Evolutionary conservation across 2,113 vertebrate genomes (phyloP), one percentile per base, ranked within the genome.

Genomic region (Apistogramma diplotaenia): DNA sequence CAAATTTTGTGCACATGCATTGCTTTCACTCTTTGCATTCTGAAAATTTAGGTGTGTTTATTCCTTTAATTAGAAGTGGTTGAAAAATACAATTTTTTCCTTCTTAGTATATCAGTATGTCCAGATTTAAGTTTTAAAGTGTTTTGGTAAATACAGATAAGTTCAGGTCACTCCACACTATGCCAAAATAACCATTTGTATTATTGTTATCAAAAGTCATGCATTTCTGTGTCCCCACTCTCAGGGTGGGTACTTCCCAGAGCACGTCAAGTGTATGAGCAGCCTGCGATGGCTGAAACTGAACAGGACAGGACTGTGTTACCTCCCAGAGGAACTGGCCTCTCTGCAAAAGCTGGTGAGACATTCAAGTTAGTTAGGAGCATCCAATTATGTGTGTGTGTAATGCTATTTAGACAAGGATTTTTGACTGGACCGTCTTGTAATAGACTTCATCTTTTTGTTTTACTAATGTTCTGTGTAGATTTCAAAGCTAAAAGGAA

Each of bases 221-320:
- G 54, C 29, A 35, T 54, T 46, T 46, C 5, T 65, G 21, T 37
- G 51, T 31, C 23, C 13, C 15, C 18, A 56, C 18, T 25, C 3
- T 40, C 84, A 99, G 98, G 98, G 98, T 0, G 98, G 98, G 1
- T 99, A 98, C 89, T 99, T 99, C 89, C 98, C 98, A 0, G 98
- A 99, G 88, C 97, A 98, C 3, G 96, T 99, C 75, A 98, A 97
- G 93, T 96, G 96, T 1, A 99, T 99, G 98, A 97, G 96, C 87
- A 99, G 98, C 81, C 94, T 99, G 82, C 95, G 98, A 91, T 99
- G 98, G 98, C 96, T 99, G 93, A 99, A 99, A 78, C 95, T 99
- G 79, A 99, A 99, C 95, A 95, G 91, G 85, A 99, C 98, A 0
- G 98, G 98, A 27, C 96, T 99, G 79, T 99, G 98, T 86, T 99